Evolutionary conservation across 1,140 invertebrate species (phyloP).

Genomic region (Bombus consobrinus): DNA sequence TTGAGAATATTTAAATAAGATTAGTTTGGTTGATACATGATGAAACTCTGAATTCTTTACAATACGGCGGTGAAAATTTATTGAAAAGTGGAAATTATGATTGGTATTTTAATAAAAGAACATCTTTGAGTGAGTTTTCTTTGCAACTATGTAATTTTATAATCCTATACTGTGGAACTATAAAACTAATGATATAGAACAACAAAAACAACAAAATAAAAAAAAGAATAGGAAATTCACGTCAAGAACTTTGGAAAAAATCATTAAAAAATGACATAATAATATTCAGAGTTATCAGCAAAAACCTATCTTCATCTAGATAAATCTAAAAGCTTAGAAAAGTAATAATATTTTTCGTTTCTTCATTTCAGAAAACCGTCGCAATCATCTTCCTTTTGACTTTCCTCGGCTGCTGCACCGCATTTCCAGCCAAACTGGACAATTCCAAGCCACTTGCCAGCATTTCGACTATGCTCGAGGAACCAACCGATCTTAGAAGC

Average conservation of each 20-base stretch:
- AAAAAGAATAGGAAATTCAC: too few relatives aligned
- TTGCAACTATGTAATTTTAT: too few relatives aligned
- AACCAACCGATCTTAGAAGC: not conserved
- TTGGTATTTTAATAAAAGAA: too few relatives aligned
- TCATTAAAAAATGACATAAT: not conserved
- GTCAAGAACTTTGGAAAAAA: not conserved
- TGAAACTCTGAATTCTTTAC: not conserved
- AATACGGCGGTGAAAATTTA: too few relatives aligned
- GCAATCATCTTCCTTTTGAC: not conserved
- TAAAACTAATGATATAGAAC: too few relatives aligned
- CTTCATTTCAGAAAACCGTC: conserved; percentile 11
- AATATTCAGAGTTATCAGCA: not conserved
- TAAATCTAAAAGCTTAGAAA: not conserved
- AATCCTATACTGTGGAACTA: too few relatives aligned
- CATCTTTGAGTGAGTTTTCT: too few relatives aligned
- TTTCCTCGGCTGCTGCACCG: conserved; percentile 22
- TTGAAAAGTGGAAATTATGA: too few relatives aligned
- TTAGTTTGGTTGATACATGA: not conserved
- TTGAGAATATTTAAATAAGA: not conserved
- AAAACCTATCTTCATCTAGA: not conserved
- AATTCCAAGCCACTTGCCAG: not conserved
- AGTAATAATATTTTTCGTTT: not conserved
- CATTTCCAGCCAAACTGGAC: conserved; percentile 25
- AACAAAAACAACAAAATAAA: too few relatives aligned
- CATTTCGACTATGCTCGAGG: not conserved